A percentile compares a stretch with the other conserved stretches of the same genome.
These are phyloP conservation scores for Nothura maculosa DNA, from an alignment of 2,797 vertebrate genomes.

Conservation along the genomic window DNA sequence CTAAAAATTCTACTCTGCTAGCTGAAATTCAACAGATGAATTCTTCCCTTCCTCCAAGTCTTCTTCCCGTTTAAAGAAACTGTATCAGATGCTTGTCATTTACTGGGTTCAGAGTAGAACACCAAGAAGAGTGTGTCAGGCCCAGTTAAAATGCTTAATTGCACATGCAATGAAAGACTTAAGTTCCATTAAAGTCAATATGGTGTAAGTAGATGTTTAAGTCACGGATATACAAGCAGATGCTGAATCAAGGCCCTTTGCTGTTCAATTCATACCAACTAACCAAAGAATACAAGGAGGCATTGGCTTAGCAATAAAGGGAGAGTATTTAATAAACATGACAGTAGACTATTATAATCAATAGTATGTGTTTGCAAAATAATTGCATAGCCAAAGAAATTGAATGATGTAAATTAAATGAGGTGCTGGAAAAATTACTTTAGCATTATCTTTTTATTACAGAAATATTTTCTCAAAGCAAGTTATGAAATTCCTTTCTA, in stretches of 20 bases:
- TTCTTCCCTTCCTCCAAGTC: not conserved
- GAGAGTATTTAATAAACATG: not conserved
- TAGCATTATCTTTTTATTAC: not conserved
- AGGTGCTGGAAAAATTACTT: not conserved
- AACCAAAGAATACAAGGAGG: not conserved
- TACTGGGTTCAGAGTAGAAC: not conserved
- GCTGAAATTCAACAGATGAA: not conserved
- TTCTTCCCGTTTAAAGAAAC: not conserved
- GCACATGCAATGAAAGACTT: not conserved
- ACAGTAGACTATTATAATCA: not conserved
- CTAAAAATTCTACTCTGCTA: not conserved
- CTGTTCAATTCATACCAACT: not conserved
- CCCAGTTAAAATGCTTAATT: not conserved
- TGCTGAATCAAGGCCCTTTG: not conserved
- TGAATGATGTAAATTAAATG: not conserved
- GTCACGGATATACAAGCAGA: accelerated
- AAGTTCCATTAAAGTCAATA: not conserved
- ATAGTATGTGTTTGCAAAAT: not conserved
- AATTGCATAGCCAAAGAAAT: not conserved
- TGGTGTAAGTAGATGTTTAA: not conserved
- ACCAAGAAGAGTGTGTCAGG: not conserved
- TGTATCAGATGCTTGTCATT: not conserved
- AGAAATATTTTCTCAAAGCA: not conserved
- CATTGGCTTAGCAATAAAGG: not conserved
- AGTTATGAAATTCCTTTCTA: not conserved